Conservation (phyloP, 2,797 vertebrate genomes). For the Silurus lanzhouensis region DNA sequence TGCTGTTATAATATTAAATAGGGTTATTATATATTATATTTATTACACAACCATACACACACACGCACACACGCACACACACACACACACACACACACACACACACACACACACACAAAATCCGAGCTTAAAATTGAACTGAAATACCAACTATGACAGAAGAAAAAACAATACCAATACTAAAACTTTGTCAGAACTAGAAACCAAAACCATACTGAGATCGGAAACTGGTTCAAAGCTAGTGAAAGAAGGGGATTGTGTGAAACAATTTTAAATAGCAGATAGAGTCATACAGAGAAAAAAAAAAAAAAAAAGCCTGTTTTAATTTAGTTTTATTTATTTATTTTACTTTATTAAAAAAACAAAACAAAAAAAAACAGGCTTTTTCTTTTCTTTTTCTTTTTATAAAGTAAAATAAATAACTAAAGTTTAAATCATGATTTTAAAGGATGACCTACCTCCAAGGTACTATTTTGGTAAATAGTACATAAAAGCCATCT, state of each 20-base stretch:
- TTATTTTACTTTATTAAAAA: no score
- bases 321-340: no score
- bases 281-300: background rate
- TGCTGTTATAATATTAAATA: background rate
- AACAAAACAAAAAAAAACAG: no score
- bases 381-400: no score
- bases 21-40: background rate
- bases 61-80: no score
- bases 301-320: background rate
- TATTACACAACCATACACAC: background rate
- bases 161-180: background rate
- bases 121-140: background rate
- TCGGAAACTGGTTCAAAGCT: background rate
- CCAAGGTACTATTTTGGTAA: background rate
- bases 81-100: no score
- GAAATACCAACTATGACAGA: background rate
- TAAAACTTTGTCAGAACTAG: background rate
- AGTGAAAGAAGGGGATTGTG: background rate
- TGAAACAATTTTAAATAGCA: background rate
- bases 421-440: no score
- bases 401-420: no score
- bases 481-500: background rate
- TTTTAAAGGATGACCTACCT: no score
- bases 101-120: no score
- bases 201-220: background rate